phyloP scores from a whole-genome alignment of 2,113 vertebrate species.

The Tragelaphus scriptus region DNA sequence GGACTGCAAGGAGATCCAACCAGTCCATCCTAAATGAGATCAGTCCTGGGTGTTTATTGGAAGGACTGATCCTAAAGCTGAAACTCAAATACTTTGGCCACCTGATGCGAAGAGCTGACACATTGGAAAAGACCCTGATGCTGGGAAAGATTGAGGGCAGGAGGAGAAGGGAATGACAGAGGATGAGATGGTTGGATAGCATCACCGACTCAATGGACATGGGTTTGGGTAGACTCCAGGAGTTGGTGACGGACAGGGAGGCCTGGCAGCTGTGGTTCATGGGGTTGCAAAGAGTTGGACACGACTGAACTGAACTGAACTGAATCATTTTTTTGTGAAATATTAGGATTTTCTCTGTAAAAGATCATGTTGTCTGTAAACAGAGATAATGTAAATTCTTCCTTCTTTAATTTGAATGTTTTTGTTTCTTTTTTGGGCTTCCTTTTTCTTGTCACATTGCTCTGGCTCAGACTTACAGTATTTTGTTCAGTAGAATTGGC shows the following conservation, averaged over 20 bases:
- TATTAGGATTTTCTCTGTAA: background rate
- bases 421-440: background rate
- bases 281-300: fast-evolving
- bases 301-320: background rate
- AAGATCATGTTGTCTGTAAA: background rate
- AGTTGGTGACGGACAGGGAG: background rate
- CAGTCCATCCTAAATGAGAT: background rate
- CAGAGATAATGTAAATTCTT: background rate
- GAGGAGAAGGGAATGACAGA: background rate
- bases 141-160: background rate
- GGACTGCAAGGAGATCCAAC: background rate
- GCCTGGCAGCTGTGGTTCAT: background rate
- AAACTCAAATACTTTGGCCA: background rate
- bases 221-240: background rate
- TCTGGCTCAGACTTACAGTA: background rate
- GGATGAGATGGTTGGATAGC: background rate
- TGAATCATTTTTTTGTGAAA: background rate
- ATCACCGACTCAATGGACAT: background rate
- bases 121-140: background rate
- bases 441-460: background rate
- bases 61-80: background rate
- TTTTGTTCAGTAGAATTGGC: background rate
- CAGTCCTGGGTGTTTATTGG: background rate
- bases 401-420: background rate
- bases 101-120: background rate